Percentiles rank a stretch among this genome's conserved stretches.
phyloP scores from a whole-genome alignment of 2,888 invertebrate genomes.

The Fabriciana adippe region DNA sequence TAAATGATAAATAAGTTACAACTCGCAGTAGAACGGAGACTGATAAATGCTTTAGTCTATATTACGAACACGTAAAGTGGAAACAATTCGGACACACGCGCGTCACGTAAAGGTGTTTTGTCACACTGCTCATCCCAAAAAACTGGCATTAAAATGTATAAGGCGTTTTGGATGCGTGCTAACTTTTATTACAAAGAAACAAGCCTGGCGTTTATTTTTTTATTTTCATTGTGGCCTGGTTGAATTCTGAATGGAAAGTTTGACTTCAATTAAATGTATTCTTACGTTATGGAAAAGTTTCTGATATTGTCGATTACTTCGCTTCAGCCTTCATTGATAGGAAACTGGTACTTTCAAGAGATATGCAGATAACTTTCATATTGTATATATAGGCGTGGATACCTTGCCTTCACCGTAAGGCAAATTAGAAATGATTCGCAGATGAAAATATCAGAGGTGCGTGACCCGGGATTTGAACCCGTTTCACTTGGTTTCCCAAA shows the following conservation, averaged over 20 bases:
- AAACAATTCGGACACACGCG: constrained; percentile 31
- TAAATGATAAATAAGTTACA: constrained; percentile 17
- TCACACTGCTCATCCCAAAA: constrained; percentile 39
- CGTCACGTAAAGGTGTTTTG: constrained; percentile 42
- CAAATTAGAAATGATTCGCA: too few relatives aligned
- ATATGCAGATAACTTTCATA: too few relatives aligned
- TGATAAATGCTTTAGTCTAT: constrained; percentile 25
- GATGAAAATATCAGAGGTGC: too few relatives aligned
- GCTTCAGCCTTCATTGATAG: neutral
- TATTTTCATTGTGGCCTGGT: constrained; percentile 17
- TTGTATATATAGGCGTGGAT: too few relatives aligned
- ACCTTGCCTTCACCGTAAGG: too few relatives aligned
- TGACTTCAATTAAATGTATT: constrained; percentile 6
- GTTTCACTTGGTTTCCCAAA: too few relatives aligned
- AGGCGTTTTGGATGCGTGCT: constrained; percentile 34
- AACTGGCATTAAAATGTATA: constrained; percentile 40
- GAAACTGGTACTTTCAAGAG: too few relatives aligned
- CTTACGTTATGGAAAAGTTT: constrained; percentile 4
- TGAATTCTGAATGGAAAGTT: constrained; percentile 12
- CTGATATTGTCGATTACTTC: neutral
- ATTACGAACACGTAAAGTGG: constrained; percentile 29
- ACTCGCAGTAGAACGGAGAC: constrained; percentile 16
- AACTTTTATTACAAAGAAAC: constrained; percentile 35
- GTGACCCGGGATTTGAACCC: too few relatives aligned
- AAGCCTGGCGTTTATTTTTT: constrained; percentile 29